Base-by-base conservation (phyloP, 1,140 invertebrate genomes). In the Hormaphis cornu region DNA sequence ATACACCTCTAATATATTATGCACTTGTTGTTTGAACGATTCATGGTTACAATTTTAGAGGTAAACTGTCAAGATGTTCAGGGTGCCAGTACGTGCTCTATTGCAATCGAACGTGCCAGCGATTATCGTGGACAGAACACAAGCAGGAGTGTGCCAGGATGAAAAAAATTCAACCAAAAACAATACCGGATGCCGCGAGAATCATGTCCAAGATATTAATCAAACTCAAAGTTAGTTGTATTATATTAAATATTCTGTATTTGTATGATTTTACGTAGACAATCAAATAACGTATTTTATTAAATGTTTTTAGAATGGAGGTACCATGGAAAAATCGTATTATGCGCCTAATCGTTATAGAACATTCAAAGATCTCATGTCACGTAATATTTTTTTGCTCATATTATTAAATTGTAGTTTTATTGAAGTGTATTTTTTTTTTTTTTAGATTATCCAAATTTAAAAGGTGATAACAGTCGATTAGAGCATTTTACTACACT, bases 331-430 rank as follows among this genome's bases (percentile, higher is more conserved):
- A 61, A 83, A 83, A 69, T 81, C 82, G 14, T 89, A 85, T 75
- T 89, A 90, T 73, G 81, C 83, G 3, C 78, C 83, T 37, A 85
- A 81, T 22, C 83, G 24, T 30, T 58, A 16, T 24, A 48, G 90
- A 72, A 85, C 84, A 77, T 93, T 90, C 78, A 86, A 87, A 72
- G 88, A 92, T 79, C 77, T 92, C 6, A 90, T 92, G 88, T 89
- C 90, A 26, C 90, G 90, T 92, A 81, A 84, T 85, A 83, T 30
- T 24, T 24, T 37, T 46, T 40, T 69, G 16, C 37, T 58, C 1
- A 9, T 3, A 24, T 58, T 9, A 8, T 56, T 14, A 5, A 53
- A 24, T 53, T 28, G 5, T 42, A 42, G 22, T n/a, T 3, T 58
- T 48, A 42, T 37, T 61, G 9, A 66, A 44, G 2, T 40, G 1